A percentile compares a stretch with the other conserved stretches of the same genome.
These are phyloP conservation scores for Zaprionus bogoriensis DNA, from an alignment of 2,888 invertebrate genomes.

Conservation along the genomic window DNA sequence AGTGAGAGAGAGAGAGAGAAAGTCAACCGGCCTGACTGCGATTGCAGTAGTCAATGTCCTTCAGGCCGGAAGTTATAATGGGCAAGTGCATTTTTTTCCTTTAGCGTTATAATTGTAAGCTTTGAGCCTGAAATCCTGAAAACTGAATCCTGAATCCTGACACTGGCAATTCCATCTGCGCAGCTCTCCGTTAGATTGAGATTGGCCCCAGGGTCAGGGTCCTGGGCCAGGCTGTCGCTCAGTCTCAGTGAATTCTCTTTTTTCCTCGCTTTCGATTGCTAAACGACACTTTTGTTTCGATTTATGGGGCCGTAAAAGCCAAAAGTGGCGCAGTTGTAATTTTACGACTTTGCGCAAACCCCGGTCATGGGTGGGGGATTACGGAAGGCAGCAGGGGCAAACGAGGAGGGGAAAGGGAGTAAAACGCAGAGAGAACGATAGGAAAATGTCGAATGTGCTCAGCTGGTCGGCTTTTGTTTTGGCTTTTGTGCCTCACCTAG, in stretches of 20 bases:
- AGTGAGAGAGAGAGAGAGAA: not conserved
- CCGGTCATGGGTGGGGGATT: slow-evolving; percentile 7
- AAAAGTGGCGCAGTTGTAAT: slow-evolving; percentile 68
- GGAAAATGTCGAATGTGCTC: not conserved
- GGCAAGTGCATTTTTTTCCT: slow-evolving; percentile 26
- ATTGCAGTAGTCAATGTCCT: slow-evolving; percentile 28
- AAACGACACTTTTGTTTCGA: slow-evolving; percentile 74
- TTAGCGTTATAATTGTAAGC: slow-evolving; percentile 39
- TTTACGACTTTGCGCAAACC: slow-evolving; percentile 55
- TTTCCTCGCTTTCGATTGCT: slow-evolving; percentile 50
- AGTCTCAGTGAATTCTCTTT: slow-evolving; percentile 7
- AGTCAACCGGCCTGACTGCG: slow-evolving; percentile 9
- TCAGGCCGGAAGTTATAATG: slow-evolving; percentile 29
- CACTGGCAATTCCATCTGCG: slow-evolving; percentile 21
- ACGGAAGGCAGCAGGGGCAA: not conserved
- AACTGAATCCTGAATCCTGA: slow-evolving; percentile 17
- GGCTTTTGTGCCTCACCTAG: not conserved
- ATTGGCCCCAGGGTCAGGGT: slow-evolving; percentile 19
- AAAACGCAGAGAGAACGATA: not conserved
- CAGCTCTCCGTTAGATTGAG: slow-evolving; percentile 22
- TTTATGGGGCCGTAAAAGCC: slow-evolving; percentile 70
- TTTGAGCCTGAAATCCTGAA: slow-evolving; percentile 30
- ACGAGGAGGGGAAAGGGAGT: not conserved
- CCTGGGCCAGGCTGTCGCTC: not conserved
- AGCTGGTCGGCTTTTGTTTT: slow-evolving; percentile 13